Evolutionary conservation across 1,140 invertebrate species (phyloP).

Genomic region (Leptinotarsa undecemlineata): DNA sequence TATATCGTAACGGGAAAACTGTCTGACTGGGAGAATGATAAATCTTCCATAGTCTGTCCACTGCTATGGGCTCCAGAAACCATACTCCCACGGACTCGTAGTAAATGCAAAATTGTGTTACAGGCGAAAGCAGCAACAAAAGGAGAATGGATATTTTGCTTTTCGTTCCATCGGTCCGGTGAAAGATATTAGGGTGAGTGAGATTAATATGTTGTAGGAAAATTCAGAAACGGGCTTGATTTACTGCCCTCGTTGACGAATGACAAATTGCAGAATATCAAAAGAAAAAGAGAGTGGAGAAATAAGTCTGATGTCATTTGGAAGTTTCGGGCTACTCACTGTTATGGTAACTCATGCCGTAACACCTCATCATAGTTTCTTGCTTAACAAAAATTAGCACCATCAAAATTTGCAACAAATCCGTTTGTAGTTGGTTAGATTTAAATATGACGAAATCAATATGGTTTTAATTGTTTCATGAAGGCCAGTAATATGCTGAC

Average conservation of each 20-base stretch:
- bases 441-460: too few relatives aligned
- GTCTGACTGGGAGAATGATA: not conserved
- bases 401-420: too few relatives aligned
- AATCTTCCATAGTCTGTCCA: not conserved
- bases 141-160: not conserved
- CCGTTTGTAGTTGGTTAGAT: too few relatives aligned
- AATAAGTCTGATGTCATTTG: too few relatives aligned
- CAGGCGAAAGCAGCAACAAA: not conserved
- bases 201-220: not conserved
- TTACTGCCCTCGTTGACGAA: not conserved
- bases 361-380: too few relatives aligned
- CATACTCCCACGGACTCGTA: not conserved
- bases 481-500: too few relatives aligned
- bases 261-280: not conserved
- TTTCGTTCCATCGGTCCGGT: not conserved
- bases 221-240: not conserved
- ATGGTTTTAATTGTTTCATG: too few relatives aligned
- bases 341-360: too few relatives aligned
- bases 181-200: not conserved
- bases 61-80: not conserved
- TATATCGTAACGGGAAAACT: not conserved
- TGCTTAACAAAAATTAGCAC: too few relatives aligned
- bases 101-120: conserved; percentile 3
- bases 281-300: too few relatives aligned
- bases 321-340: too few relatives aligned